phyloP scores from a whole-genome alignment of 2,888 invertebrate genomes.

The Tenthredo distinguenda region DNA sequence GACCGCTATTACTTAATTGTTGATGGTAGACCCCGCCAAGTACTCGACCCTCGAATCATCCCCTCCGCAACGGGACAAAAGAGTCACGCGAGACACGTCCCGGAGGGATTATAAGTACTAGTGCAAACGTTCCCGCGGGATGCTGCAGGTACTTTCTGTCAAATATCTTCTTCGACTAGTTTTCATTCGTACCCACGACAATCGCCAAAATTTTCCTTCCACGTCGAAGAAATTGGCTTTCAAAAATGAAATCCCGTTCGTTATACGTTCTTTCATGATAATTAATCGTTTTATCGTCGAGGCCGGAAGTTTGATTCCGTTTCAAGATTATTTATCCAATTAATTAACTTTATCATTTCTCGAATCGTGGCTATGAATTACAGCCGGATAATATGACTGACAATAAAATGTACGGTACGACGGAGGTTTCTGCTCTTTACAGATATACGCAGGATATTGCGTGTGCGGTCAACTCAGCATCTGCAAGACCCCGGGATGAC shows the following conservation, averaged over 20 bases:
- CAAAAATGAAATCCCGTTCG: no score
- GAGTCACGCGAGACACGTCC: conserved; percentile 23
- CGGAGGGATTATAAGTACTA: conserved; percentile 6
- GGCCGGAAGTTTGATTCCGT: neutral
- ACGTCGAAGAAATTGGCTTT: no score
- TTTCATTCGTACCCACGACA: no score
- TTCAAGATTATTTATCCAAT: neutral
- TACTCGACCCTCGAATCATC: conserved; percentile 6
- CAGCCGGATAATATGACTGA: no score
- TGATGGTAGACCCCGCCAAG: conserved; percentile 22
- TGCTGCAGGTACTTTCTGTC: neutral
- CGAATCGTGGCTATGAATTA: neutral
- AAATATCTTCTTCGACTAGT: neutral
- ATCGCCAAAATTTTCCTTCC: neutral
- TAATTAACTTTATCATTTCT: neutral
- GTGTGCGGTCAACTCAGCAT: neutral
- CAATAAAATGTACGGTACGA: neutral
- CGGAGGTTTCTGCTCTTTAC: neutral
- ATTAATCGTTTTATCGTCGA: no score
- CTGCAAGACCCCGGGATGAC: neutral
- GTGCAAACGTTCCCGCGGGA: conserved; percentile 23
- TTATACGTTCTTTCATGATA: no score
- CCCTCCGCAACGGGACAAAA: neutral
- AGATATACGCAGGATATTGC: neutral
- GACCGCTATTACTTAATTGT: conserved; percentile 39